Conservation (phyloP, 2,113 vertebrate genomes). For the Acanthochromis polyacanthus region DNA sequence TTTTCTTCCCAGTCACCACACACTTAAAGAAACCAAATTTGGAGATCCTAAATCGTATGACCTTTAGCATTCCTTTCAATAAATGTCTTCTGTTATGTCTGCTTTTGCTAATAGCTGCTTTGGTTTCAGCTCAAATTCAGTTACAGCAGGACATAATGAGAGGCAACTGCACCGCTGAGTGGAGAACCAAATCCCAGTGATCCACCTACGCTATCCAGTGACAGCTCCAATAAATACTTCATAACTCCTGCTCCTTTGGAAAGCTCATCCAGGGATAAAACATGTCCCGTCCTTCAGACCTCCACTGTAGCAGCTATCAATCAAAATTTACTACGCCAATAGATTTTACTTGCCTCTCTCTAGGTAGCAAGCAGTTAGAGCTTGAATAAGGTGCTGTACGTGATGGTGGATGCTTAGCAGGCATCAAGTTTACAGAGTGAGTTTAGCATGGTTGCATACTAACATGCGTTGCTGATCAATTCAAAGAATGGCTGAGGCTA, state of each 20-base stretch:
- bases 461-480: too few relatives aligned
- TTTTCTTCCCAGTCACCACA: background rate
- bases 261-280: conserved; percentile 5
- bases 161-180: conserved; percentile 31
- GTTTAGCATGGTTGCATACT: too few relatives aligned
- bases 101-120: conserved; percentile 12
- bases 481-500: too few relatives aligned
- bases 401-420: too few relatives aligned
- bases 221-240: conserved; percentile 59
- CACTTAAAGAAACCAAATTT: too few relatives aligned
- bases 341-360: too few relatives aligned
- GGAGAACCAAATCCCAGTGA: conserved; percentile 10
- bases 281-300: background rate
- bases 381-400: too few relatives aligned
- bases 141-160: conserved; percentile 3
- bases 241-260: conserved; percentile 28
- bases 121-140: conserved; percentile 20
- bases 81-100: background rate
- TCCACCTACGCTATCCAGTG: conserved; percentile 41
- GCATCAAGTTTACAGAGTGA: too few relatives aligned
- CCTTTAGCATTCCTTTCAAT: background rate
- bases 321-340: too few relatives aligned
- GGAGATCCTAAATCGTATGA: background rate
- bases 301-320: too few relatives aligned
- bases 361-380: too few relatives aligned